Base-by-base conservation (phyloP, 2,888 invertebrate species). In the Colletes collaris region DNA sequence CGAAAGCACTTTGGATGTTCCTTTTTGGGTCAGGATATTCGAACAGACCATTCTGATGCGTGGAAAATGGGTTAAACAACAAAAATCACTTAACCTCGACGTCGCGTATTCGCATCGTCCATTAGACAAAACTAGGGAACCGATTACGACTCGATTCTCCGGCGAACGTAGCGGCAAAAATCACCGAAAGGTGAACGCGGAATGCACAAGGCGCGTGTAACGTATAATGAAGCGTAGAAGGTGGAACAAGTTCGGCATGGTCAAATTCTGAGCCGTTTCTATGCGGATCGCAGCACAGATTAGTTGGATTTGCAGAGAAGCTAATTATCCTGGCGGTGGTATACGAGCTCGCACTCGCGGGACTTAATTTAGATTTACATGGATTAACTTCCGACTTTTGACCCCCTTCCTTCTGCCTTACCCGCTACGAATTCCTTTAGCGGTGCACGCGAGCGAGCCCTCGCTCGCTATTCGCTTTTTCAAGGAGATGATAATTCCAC, bases 341-440 rank as follows among this genome's bases (percentile, higher is more conserved):
- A 69, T 73, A 80, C 79, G 73, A 66, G 79, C 62, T 71, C 67
- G 77, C 68, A 78, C 78, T 73, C 78, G 80, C 69, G 56, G 75
- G 79, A 81, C 81, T 81, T 81, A 81, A 81, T 81, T 81, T 81
- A 81, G 81, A 81, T 81, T 81, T 79, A 75, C 74, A 81, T 75
- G 75, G 81, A 81, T 81, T 81, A 81, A 81, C 79, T 79, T 68
- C 55, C 79, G 79, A 81, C 79, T 81, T 79, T 75, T 75, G 79
- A 75, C 67, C 75, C 66, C 44, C n/a, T 55, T 50, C 55, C 13
- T 35, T n/a, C 46, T 53, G 59, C 67, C 72, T 72, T 68, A 56
- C 64, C 40, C 10, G 49, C 52, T 67, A 55, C 49, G 58, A 71
- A 67, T 62, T 77, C 69, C 76, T 79, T 80, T 74, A 35, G 67